Conservation (phyloP, 1,140 invertebrate genomes). For the Chionoecetes opilio region DNA sequence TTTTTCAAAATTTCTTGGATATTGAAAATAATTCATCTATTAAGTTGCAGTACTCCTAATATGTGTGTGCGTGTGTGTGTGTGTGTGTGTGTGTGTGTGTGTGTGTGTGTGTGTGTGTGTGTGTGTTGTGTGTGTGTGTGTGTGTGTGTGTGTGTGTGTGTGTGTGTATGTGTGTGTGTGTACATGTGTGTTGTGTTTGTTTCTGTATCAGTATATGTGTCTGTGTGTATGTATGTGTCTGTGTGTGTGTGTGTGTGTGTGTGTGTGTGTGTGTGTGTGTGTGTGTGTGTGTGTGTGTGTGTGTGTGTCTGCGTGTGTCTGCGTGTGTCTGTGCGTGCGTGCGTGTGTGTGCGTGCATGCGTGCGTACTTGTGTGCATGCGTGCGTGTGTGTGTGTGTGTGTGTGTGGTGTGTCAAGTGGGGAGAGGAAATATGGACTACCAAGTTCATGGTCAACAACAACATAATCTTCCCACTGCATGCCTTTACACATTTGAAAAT, state of each 20-base stretch:
- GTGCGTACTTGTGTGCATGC: slow-evolving; percentile 31
- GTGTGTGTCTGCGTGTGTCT: not conserved
- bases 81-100: too few relatives aligned
- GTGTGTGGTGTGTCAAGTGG: too few relatives aligned
- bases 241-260: slow-evolving; percentile 57
- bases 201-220: slow-evolving; percentile 13
- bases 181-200: too few relatives aligned
- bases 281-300: slow-evolving; percentile 44
- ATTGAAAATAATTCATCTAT: not conserved
- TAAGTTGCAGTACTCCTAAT: not conserved
- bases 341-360: slow-evolving; percentile 45
- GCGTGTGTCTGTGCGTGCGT: slow-evolving; percentile 35
- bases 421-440: too few relatives aligned
- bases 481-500: too few relatives aligned
- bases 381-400: slow-evolving; percentile 36
- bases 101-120: too few relatives aligned
- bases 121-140: slow-evolving; percentile 41
- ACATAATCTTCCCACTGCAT: too few relatives aligned
- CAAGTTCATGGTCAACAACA: too few relatives aligned
- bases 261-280: slow-evolving; percentile 51
- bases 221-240: slow-evolving; percentile 32
- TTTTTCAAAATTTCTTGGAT: not conserved
- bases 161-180: not conserved
- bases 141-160: not conserved
- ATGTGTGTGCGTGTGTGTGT: not conserved